Percentiles rank a stretch among this genome's conserved stretches.
These are phyloP conservation scores for Anarsia innoxiella DNA, from an alignment of 2,888 invertebrate genomes.

Conservation along the genomic window DNA sequence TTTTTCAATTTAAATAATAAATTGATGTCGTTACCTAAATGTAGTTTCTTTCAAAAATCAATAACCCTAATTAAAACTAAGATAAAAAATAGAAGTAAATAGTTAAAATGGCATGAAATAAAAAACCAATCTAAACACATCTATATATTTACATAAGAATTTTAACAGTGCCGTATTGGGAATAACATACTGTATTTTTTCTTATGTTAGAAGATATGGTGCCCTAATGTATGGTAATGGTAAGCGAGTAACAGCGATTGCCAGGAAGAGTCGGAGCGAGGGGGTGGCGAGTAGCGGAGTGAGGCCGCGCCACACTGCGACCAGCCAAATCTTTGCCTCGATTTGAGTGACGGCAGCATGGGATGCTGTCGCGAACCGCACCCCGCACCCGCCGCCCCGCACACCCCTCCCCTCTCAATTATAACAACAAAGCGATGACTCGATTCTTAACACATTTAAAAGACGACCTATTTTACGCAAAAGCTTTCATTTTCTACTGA, in stretches of 20 bases:
- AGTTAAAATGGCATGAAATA: no score
- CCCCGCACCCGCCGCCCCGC: not conserved
- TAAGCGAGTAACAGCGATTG: conserved; percentile 55
- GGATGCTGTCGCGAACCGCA: conserved; percentile 55
- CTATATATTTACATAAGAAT: conserved; percentile 74
- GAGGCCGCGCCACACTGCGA: conserved; percentile 60
- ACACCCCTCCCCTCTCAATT: no score
- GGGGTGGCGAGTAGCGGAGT: conserved; percentile 34
- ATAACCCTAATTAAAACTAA: no score
- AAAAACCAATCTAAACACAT: conserved; percentile 66
- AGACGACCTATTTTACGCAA: no score
- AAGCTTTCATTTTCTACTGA: no score
- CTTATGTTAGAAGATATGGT: conserved; percentile 42
- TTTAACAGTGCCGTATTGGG: conserved; percentile 69
- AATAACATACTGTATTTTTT: conserved; percentile 49
- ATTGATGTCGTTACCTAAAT: no score
- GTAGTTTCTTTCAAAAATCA: no score
- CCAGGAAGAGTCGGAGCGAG: conserved; percentile 50
- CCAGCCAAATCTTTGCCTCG: conserved; percentile 58
- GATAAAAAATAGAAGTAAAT: no score
- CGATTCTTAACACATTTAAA: no score
- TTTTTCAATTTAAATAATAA: no score
- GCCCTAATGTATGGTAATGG: conserved; percentile 32
- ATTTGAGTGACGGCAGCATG: conserved; percentile 60
- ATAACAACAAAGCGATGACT: no score